Conservation (phyloP, 2,888 invertebrate species). For the Aphodius granarius region DNA sequence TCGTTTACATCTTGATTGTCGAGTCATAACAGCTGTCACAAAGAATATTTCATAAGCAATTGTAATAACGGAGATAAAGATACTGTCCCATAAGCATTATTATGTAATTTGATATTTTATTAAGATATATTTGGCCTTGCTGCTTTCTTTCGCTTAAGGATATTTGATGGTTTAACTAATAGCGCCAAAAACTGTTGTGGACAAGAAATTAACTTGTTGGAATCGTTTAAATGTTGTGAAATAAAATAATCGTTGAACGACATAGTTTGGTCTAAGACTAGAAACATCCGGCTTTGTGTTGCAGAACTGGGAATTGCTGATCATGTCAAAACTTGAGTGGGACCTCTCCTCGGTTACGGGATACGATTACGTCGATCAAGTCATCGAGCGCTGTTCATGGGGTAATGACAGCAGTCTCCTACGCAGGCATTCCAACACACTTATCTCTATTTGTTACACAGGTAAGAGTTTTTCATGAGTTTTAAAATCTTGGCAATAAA, state of each 20-base stretch:
- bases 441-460: slow-evolving; percentile 77
- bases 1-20: not conserved
- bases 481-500: not conserved
- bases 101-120: not conserved
- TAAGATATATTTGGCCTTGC: too few relatives aligned
- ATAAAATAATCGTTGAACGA: not conserved
- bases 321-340: slow-evolving; percentile 78
- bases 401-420: slow-evolving; percentile 63
- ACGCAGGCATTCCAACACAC: slow-evolving; percentile 73
- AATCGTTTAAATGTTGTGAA: not conserved
- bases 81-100: not conserved
- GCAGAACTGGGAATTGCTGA: slow-evolving; percentile 80
- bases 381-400: slow-evolving; percentile 68
- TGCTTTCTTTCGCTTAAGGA: too few relatives aligned
- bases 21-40: not conserved
- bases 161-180: too few relatives aligned
- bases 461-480: slow-evolving; percentile 66
- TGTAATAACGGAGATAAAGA: not conserved
- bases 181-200: too few relatives aligned
- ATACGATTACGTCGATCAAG: slow-evolving; percentile 81
- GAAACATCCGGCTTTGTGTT: slow-evolving; percentile 34
- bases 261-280: not conserved
- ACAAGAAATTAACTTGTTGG: not conserved
- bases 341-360: slow-evolving; percentile 77
- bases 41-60: not conserved